Evolutionary conservation across 2,888 invertebrate genomes (phyloP).

Genomic region (Drosophila barbarae): DNA sequence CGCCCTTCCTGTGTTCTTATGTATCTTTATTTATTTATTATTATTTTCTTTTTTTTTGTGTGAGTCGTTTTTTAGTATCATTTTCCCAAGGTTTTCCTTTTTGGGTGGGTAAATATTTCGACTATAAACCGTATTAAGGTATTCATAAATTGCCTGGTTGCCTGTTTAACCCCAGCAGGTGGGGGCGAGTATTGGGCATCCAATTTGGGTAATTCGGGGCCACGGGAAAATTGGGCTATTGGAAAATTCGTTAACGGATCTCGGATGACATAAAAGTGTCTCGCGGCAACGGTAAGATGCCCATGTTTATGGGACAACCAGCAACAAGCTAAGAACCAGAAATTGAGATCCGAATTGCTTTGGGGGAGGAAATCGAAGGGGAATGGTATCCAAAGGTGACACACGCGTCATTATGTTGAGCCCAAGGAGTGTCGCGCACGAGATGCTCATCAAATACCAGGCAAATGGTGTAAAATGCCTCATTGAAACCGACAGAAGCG

Average conservation of each 20-base stretch:
- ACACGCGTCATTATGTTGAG: conserved; percentile 35
- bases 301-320: conserved; percentile 45
- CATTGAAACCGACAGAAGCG: conserved; percentile 57
- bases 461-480: conserved; percentile 73
- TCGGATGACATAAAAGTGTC: conserved; percentile 65
- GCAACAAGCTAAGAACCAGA: conserved; percentile 49
- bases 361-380: conserved; percentile 2
- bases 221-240: conserved; percentile 58
- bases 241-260: conserved; percentile 63
- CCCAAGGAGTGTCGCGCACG: conserved; percentile 26
- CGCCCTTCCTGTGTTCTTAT: background rate
- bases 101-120: conserved; percentile 66
- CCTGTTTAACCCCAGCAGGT: conserved; percentile 34
- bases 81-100: conserved; percentile 46
- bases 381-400: conserved; percentile 8
- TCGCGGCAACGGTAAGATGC: conserved; percentile 25
- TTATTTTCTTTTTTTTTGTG: background rate
- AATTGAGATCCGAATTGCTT: conserved; percentile 17
- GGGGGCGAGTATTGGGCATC: conserved; percentile 29
- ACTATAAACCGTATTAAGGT: conserved; percentile 72
- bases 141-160: conserved; percentile 63
- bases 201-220: conserved; percentile 45
- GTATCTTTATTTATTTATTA: too few relatives aligned
- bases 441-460: conserved; percentile 69
- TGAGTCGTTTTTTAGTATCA: conserved; percentile 13